Evolutionary conservation across 2,113 vertebrate genomes (phyloP).

Genomic region (Leucopsar rothschildi): DNA sequence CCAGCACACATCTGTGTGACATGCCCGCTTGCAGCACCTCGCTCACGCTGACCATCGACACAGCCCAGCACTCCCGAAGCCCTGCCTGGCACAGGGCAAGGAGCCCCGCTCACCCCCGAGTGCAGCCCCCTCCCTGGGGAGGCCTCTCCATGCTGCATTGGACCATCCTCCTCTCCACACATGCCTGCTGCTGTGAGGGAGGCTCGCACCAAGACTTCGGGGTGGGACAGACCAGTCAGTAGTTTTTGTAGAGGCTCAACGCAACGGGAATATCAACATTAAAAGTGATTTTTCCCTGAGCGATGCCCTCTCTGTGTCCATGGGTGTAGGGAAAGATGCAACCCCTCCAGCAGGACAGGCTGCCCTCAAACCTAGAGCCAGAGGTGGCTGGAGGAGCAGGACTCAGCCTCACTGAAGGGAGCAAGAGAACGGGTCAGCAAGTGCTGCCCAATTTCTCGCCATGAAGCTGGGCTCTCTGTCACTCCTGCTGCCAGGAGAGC

Average conservation of each 20-base stretch:
- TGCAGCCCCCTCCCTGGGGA: background rate
- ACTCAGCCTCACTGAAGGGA: background rate
- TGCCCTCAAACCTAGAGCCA: rapidly evolving
- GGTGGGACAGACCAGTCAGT: background rate
- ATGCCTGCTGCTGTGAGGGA: background rate
- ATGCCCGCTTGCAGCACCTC: background rate
- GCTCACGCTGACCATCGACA: background rate
- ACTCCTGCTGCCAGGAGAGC: background rate
- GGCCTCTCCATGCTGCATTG: background rate
- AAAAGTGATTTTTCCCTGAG: conserved; percentile 34
- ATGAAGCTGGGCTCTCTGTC: background rate
- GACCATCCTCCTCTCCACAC: background rate
- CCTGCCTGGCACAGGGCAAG: background rate
- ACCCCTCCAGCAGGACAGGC: background rate
- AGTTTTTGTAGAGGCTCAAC: conserved; percentile 36
- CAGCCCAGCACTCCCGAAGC: background rate
- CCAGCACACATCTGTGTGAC: background rate
- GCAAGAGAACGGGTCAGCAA: background rate
- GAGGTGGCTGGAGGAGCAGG: background rate
- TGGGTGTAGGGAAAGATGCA: background rate
- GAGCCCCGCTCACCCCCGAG: background rate
- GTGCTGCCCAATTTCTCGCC: rapidly evolving
- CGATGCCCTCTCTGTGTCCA: background rate
- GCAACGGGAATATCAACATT: background rate
- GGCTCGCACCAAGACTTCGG: rapidly evolving